A percentile compares a stretch with the other conserved stretches of the same genome.
Conservation (phyloP, 1,140 invertebrate genomes). For the Triops cancriformis region DNA sequence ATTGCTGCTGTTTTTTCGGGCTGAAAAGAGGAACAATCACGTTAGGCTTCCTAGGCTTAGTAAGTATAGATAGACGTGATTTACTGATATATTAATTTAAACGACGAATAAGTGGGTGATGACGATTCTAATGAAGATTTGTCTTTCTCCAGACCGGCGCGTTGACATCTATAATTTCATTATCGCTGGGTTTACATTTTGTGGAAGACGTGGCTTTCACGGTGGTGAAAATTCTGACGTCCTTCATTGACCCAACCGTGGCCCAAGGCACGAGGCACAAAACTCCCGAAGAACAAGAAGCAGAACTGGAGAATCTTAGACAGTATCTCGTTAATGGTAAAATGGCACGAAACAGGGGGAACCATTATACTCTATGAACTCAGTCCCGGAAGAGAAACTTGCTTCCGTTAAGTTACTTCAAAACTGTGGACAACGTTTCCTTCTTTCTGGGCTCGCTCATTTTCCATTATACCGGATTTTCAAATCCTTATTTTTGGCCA, state of each 20-base stretch:
- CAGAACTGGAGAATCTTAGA: constrained; percentile 15
- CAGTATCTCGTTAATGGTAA: constrained; percentile 25
- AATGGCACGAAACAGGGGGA: neutral
- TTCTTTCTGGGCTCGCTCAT: neutral
- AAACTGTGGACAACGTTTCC: too few relatives aligned
- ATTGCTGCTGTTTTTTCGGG: constrained; percentile 25
- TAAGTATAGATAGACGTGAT: neutral
- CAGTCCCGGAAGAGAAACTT: too few relatives aligned
- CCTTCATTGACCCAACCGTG: neutral
- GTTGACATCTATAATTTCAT: constrained; percentile 23
- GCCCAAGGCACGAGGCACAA: constrained; percentile 21
- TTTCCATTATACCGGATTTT: too few relatives aligned
- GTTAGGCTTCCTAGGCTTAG: constrained; percentile 24
- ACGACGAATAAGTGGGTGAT: neutral
- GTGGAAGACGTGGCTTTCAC: constrained; percentile 21
- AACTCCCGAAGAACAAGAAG: constrained; percentile 18
- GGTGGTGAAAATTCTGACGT: constrained; percentile 15
- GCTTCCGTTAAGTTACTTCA: too few relatives aligned
- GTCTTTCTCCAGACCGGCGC: constrained; percentile 21
- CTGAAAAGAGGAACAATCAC: constrained; percentile 25
- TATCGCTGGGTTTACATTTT: constrained; percentile 18
- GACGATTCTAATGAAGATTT: neutral
- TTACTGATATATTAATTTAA: neutral
- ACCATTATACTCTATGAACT: too few relatives aligned
- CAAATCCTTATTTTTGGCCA: too few relatives aligned